Conservation (phyloP, 2,113 vertebrate genomes). For the Geococcyx californianus region DNA sequence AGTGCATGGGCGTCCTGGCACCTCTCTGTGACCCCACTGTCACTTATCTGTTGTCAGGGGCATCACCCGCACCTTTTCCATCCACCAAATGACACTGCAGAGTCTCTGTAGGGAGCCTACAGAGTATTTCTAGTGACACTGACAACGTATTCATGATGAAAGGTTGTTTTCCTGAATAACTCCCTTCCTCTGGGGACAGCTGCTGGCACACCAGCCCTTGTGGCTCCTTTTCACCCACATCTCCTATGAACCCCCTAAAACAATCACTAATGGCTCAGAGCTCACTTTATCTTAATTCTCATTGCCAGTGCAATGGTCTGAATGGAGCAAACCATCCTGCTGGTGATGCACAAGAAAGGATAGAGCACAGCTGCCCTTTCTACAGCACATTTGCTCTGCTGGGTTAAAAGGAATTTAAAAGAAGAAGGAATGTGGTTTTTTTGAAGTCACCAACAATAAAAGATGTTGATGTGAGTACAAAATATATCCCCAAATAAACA, state of each 20-base stretch:
- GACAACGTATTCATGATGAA: background rate
- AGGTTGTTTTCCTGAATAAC: background rate
- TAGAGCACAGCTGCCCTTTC: background rate
- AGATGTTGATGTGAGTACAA: background rate
- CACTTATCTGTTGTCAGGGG: background rate
- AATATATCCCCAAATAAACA: background rate
- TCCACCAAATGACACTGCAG: fast-evolving
- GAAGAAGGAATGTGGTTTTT: background rate
- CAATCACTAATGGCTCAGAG: background rate
- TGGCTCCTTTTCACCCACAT: background rate
- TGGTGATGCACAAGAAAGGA: background rate
- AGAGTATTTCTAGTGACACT: background rate
- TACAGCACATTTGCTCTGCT: background rate
- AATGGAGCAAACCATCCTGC: background rate
- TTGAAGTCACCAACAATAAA: background rate
- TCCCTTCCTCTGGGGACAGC: background rate
- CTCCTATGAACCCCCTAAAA: background rate
- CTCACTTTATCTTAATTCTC: background rate
- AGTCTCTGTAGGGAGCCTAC: background rate
- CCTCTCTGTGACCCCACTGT: background rate
- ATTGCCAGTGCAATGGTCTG: background rate
- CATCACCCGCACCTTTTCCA: background rate
- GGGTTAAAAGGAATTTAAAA: background rate
- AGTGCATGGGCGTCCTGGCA: background rate
- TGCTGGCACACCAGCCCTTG: background rate